Conservation (phyloP, 2,113 vertebrate genomes). For the Gopherus evgoodei region DNA sequence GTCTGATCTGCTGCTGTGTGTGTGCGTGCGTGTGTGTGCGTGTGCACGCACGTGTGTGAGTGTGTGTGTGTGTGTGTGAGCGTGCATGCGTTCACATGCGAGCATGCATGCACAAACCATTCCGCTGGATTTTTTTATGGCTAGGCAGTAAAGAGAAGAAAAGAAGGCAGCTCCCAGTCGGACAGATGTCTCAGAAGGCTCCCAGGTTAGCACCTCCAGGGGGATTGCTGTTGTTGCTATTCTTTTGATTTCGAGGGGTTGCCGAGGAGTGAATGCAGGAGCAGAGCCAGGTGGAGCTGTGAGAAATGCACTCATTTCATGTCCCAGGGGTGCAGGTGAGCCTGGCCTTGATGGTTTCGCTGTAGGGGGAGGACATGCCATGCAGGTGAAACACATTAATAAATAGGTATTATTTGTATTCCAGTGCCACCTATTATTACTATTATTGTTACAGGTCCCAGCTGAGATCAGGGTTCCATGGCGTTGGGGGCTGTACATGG, state of each 20-base stretch:
- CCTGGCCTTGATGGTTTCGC: neutral
- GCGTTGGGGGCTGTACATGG: too few relatives aligned
- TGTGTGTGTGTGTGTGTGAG: fast-evolving
- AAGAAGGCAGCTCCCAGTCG: neutral
- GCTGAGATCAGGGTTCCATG: neutral
- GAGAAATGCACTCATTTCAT: neutral
- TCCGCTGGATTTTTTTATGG: neutral
- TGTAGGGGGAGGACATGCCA: too few relatives aligned
- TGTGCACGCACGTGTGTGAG: too few relatives aligned
- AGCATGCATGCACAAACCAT: neutral
- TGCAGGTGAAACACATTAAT: neutral
- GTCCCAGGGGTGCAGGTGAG: neutral
- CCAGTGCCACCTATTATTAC: neutral
- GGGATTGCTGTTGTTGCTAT: fast-evolving
- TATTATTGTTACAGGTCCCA: neutral
- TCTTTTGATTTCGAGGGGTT: neutral
- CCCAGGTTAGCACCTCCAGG: fast-evolving
- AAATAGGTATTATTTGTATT: neutral
- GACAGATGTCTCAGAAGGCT: neutral
- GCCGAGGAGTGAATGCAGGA: neutral
- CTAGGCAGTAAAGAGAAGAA: neutral
- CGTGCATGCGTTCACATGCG: fast-evolving
- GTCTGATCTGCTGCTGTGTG: neutral
- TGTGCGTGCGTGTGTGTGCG: too few relatives aligned
- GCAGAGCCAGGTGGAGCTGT: neutral